Conservation (phyloP, 2,888 invertebrate genomes). For the Drosophila acutilabella region DNA sequence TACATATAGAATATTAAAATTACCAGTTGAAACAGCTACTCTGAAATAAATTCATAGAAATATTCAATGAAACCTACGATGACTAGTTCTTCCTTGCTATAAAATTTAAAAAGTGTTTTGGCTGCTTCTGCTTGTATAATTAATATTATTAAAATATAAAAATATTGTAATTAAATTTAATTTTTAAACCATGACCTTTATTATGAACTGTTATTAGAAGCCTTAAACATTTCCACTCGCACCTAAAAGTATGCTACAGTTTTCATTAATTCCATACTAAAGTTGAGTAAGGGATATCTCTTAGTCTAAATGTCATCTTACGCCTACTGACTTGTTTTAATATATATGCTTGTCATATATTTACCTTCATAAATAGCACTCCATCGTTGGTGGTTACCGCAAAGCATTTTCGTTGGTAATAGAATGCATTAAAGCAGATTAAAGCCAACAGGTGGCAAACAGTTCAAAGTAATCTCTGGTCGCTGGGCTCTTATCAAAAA, state of each 20-base stretch:
- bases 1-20: too few relatives aligned
- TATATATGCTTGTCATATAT: background rate
- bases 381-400: background rate
- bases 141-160: too few relatives aligned
- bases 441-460: conserved; percentile 31
- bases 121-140: too few relatives aligned
- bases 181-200: too few relatives aligned
- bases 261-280: background rate
- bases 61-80: too few relatives aligned
- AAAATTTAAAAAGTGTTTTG: too few relatives aligned
- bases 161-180: too few relatives aligned
- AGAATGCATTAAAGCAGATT: conserved; percentile 62
- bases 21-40: too few relatives aligned
- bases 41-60: too few relatives aligned
- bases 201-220: too few relatives aligned
- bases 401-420: conserved; percentile 38
- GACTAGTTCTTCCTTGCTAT: too few relatives aligned
- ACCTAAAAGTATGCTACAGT: background rate
- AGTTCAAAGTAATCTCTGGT: conserved; percentile 13
- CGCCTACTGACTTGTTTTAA: background rate
- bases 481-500: conserved; percentile 19
- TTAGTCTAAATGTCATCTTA: background rate
- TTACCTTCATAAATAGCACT: background rate
- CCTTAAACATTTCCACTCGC: background rate
- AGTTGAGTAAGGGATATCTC: background rate